Conservation (phyloP, 2,797 vertebrate species). For the Naso thynnoides region DNA sequence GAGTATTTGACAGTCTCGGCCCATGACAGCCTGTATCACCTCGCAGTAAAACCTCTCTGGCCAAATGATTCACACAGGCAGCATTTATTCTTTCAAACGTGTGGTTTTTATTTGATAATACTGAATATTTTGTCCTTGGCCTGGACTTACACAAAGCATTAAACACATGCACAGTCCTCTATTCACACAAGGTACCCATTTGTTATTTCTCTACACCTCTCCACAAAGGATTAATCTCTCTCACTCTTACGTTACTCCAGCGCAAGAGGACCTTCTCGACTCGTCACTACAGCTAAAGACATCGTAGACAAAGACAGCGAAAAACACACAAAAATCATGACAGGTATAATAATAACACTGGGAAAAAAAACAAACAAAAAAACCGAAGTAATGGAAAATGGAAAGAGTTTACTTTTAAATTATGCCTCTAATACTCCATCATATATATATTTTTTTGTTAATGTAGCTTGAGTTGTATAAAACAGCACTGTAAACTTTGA, state of each 20-base stretch:
- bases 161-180: conserved; percentile 90
- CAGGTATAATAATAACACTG: conserved; percentile 76
- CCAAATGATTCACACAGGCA: conserved; percentile 40
- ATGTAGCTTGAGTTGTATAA: conserved; percentile 82
- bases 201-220: conserved; percentile 54
- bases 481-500: conserved; percentile 80
- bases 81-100: conserved; percentile 72
- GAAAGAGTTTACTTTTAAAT: conserved; percentile 84
- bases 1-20: background rate
- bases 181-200: conserved; percentile 76
- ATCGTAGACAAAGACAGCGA: conserved; percentile 68
- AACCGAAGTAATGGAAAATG: conserved; percentile 73
- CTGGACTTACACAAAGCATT: conserved; percentile 90
- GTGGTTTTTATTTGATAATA: conserved; percentile 91
- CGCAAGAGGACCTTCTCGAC: conserved; percentile 77
- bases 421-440: conserved; percentile 83
- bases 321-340: conserved; percentile 70
- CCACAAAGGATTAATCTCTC: conserved; percentile 58
- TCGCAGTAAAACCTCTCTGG: background rate
- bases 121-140: conserved; percentile 91
- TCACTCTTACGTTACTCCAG: conserved; percentile 79
- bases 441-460: conserved; percentile 73
- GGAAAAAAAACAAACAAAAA: too few relatives aligned
- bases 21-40: background rate
- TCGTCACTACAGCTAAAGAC: conserved; percentile 71